Conservation (phyloP, 2,113 vertebrate species). For the Xiphorhynchus elegans region DNA sequence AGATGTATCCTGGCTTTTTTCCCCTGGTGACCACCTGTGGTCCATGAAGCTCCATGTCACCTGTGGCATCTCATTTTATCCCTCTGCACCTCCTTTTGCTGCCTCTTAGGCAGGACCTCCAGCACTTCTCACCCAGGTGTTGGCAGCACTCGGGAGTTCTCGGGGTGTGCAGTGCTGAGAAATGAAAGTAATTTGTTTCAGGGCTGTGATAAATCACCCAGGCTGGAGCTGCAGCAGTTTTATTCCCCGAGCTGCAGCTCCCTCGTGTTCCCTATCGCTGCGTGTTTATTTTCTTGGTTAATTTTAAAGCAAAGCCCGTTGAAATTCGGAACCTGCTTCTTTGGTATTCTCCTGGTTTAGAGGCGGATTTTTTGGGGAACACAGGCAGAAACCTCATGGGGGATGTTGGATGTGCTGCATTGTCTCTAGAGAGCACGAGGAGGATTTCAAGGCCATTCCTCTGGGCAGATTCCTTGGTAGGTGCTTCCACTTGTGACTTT, state of each 20-base stretch:
- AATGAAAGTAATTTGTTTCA: conserved; percentile 23
- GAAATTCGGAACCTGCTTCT: not conserved
- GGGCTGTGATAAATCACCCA: conserved; percentile 27
- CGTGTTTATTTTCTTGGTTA: not conserved
- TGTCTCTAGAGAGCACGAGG: fast-evolving
- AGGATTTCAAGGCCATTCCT: not conserved
- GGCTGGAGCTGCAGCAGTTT: not conserved
- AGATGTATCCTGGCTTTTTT: fast-evolving
- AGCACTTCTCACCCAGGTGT: not conserved
- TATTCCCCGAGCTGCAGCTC: not conserved
- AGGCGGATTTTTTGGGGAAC: not conserved
- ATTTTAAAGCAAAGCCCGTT: not conserved
- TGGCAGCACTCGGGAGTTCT: not conserved
- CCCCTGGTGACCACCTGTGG: not conserved
- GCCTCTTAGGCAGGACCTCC: not conserved
- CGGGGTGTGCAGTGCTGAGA: not conserved
- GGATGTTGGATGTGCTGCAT: fast-evolving
- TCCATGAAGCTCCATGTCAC: not conserved
- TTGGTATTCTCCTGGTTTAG: not conserved
- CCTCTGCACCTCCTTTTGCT: not conserved
- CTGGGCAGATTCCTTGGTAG: not conserved
- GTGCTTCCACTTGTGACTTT: not conserved
- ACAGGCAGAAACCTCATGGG: not conserved
- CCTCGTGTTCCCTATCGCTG: fast-evolving
- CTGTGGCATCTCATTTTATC: not conserved